Conservation (phyloP, 2,888 invertebrate species). For the Lathronympha strigana region DNA sequence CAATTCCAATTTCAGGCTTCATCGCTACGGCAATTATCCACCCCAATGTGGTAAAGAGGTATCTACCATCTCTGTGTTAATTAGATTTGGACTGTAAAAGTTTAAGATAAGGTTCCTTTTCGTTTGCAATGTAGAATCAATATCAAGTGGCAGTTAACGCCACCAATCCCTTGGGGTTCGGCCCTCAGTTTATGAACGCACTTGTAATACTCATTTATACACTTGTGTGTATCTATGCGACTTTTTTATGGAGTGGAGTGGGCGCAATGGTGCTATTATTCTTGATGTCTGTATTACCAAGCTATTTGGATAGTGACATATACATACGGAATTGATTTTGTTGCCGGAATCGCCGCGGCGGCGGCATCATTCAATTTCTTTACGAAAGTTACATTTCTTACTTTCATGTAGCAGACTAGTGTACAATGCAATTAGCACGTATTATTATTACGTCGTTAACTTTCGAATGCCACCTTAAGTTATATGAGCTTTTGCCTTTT, state of each 20-base stretch:
- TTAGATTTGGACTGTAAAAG: conserved; percentile 46
- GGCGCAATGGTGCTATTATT: neutral
- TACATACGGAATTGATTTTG: too few relatives aligned
- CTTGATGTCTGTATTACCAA: neutral
- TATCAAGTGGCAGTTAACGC: conserved; percentile 71
- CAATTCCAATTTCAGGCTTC: conserved; percentile 43
- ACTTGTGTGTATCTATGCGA: conserved; percentile 4
- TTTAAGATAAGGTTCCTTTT: conserved; percentile 46
- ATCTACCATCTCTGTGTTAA: conserved; percentile 41
- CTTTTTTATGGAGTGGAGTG: conserved; percentile 10
- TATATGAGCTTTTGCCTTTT: too few relatives aligned
- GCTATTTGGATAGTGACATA: too few relatives aligned
- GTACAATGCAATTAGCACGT: too few relatives aligned
- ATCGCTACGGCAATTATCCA: conserved; percentile 53
- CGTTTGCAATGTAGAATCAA: conserved; percentile 52
- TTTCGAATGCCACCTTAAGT: too few relatives aligned
- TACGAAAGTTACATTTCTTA: too few relatives aligned
- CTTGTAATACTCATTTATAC: conserved; percentile 54
- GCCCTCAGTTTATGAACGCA: conserved; percentile 77
- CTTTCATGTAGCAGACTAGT: too few relatives aligned
- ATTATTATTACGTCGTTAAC: too few relatives aligned
- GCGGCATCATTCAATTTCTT: too few relatives aligned
- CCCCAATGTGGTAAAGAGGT: conserved; percentile 48
- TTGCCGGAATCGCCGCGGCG: too few relatives aligned
- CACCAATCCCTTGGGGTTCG: conserved; percentile 66